Evolutionary conservation across 2,888 invertebrate genomes (phyloP).

Genomic region (Bedellia somnulentella): DNA sequence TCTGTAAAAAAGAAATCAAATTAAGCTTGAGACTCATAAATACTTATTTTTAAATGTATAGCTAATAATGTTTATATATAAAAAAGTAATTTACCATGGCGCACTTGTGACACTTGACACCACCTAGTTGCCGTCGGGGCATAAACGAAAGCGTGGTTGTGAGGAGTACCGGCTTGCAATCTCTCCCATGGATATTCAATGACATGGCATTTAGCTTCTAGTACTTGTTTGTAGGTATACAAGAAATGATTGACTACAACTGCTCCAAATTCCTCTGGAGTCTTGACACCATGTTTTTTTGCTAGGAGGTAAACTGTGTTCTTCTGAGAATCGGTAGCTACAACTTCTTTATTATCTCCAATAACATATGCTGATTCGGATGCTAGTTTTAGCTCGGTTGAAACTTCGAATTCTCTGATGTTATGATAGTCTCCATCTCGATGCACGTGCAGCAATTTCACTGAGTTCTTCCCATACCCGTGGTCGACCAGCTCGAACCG

Average conservation of each 20-base stretch:
- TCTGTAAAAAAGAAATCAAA: slow-evolving; percentile 20
- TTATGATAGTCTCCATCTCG: slow-evolving; percentile 68
- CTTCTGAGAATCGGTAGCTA: slow-evolving; percentile 82
- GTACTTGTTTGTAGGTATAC: slow-evolving; percentile 73
- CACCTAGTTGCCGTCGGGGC: slow-evolving; percentile 68
- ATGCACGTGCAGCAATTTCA: slow-evolving; percentile 72
- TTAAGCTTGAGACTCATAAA: not conserved
- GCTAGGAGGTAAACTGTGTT: slow-evolving; percentile 80
- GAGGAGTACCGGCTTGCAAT: slow-evolving; percentile 53
- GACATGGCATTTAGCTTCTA: slow-evolving; percentile 68
- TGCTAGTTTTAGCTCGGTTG: slow-evolving; percentile 69
- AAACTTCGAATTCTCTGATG: slow-evolving; percentile 73
- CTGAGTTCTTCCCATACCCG: slow-evolving; percentile 74
- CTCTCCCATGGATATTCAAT: slow-evolving; percentile 80
- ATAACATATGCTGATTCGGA: slow-evolving; percentile 71
- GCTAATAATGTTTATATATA: slow-evolving; percentile 4
- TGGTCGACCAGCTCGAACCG: slow-evolving; percentile 65
- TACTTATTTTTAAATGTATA: not conserved
- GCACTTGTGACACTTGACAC: slow-evolving; percentile 67
- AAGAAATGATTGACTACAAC: slow-evolving; percentile 75
- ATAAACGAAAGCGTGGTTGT: slow-evolving; percentile 78
- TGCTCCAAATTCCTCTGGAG: slow-evolving; percentile 76
- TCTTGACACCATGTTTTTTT: slow-evolving; percentile 74
- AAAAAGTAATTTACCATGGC: slow-evolving; percentile 60
- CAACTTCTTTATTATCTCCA: slow-evolving; percentile 78